These are phyloP conservation scores for Andrena marginata DNA, from an alignment of 2,888 invertebrate genomes.

Conservation along the genomic window DNA sequence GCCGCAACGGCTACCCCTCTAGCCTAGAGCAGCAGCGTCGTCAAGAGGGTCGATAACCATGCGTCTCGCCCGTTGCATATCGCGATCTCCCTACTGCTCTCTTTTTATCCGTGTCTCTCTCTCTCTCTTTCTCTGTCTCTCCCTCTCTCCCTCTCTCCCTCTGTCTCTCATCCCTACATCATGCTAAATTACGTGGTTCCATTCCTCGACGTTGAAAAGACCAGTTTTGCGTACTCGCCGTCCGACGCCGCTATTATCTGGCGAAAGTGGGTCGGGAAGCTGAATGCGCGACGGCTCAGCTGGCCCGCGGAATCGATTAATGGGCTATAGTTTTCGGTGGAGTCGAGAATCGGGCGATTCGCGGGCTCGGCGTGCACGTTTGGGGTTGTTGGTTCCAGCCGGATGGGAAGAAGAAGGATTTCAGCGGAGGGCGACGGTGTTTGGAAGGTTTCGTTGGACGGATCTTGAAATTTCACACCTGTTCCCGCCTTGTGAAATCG, in stretches of 20 bases:
- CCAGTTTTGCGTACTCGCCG: constrained; percentile 55
- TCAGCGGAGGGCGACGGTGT: background rate
- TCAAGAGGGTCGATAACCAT: constrained; percentile 72
- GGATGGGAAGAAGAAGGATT: background rate
- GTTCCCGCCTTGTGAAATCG: background rate
- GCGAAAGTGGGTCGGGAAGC: constrained; percentile 53
- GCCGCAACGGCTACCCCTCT: constrained; percentile 73
- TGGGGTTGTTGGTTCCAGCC: constrained; percentile 9
- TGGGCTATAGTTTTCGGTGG: constrained; percentile 43
- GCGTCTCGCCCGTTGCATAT: constrained; percentile 60
- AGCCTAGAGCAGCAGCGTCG: constrained; percentile 51
- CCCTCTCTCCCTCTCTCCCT: background rate
- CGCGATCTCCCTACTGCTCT: constrained; percentile 15
- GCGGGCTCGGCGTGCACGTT: constrained; percentile 8
- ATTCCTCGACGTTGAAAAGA: constrained; percentile 57
- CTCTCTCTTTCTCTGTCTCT: background rate
- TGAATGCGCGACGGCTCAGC: constrained; percentile 34
- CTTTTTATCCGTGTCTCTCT: background rate
- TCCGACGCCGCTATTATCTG: constrained; percentile 46
- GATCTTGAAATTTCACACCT: background rate
- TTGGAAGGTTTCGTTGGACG: constrained; percentile 8
- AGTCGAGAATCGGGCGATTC: constrained; percentile 19
- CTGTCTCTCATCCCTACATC: constrained; percentile 23
- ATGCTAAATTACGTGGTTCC: constrained; percentile 59
- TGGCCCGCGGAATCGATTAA: constrained; percentile 45